These are phyloP conservation scores for Eriosoma lanigerum DNA, from an alignment of 1,140 invertebrate species.

Conservation along the genomic window DNA sequence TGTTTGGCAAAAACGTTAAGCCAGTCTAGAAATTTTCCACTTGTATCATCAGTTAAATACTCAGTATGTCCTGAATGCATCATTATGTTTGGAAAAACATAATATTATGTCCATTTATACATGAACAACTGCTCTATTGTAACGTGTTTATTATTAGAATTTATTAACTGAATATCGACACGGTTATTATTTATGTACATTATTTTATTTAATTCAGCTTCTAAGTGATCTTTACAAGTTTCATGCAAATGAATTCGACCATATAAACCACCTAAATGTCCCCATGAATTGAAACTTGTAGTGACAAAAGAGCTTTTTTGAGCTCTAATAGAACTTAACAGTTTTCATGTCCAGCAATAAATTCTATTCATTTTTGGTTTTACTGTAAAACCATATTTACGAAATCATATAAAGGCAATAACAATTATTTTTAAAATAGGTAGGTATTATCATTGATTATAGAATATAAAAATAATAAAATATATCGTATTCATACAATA, in stretches of 20 bases:
- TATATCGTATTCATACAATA: no score
- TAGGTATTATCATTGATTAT: no score
- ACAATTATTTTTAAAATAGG: no score
- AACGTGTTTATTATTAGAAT: conserved; percentile 3
- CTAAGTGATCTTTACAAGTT: no score
- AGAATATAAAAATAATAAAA: no score
- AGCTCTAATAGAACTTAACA: conserved; percentile 5
- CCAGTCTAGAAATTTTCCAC: not conserved
- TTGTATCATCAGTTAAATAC: not conserved
- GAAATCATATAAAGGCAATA: no score
- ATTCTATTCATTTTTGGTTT: not conserved
- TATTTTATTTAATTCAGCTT: no score
- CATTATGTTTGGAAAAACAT: conserved; percentile 6
- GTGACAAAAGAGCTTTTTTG: not conserved
- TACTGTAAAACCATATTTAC: no score
- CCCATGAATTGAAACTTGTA: not conserved
- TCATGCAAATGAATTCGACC: conserved; percentile 1
- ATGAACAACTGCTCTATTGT: not conserved
- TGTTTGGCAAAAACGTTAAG: not conserved
- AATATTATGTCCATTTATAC: not conserved
- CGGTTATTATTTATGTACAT: not conserved
- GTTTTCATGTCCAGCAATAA: conserved; percentile 3
- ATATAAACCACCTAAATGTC: conserved; percentile 6
- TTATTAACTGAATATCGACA: not conserved
- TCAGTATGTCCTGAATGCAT: not conserved